phyloP scores from a whole-genome alignment of 2,888 invertebrate species.

The Spilarctia lutea region DNA sequence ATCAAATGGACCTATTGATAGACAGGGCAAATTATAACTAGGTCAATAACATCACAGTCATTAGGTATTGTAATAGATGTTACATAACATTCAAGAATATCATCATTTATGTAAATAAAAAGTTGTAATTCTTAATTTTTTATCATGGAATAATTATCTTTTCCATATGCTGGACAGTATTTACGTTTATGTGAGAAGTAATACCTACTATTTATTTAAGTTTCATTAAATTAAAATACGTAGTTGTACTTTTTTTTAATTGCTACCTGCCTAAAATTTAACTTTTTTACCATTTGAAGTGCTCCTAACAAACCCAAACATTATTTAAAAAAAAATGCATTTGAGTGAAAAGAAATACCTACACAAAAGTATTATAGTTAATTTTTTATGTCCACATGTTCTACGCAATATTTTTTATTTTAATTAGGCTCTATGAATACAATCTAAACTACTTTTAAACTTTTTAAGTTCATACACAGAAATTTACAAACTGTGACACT shows the following conservation, averaged over 20 bases:
- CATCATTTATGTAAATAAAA: constrained; percentile 4
- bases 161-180: no score
- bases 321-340: no score
- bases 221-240: no score
- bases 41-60: constrained; percentile 64
- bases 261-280: no score
- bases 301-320: no score
- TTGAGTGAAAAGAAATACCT: neutral
- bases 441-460: neutral
- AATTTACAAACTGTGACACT: neutral
- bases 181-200: no score
- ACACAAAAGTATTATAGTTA: neutral
- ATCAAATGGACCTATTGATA: constrained; percentile 54
- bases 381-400: no score
- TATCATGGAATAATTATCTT: no score
- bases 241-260: no score
- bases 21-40: constrained; percentile 58
- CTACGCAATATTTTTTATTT: neutral
- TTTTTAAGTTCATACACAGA: neutral
- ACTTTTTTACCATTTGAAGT: no score
- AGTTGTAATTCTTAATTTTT: neutral
- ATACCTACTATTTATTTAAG: no score
- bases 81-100: constrained; percentile 17
- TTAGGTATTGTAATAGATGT: constrained; percentile 48
- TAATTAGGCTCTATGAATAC: neutral